Conservation (phyloP, 2,797 vertebrate species). For the Poeciliopsis paucimaculata region DNA sequence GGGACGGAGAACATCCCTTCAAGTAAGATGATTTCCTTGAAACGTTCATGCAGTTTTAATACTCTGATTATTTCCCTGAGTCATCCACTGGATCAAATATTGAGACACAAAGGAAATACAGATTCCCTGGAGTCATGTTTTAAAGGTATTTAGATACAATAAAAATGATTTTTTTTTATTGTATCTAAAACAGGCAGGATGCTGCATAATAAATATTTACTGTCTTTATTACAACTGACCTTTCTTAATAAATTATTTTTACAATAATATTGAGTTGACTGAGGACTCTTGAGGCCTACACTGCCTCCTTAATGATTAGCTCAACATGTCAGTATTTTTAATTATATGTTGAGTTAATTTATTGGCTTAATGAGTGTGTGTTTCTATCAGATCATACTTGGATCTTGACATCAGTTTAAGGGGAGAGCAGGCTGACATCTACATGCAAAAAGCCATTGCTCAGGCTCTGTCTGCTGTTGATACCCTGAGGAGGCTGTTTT, state of each 20-base stretch:
- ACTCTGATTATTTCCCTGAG: not conserved
- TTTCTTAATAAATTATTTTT: not conserved
- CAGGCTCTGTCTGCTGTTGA: constrained; percentile 71
- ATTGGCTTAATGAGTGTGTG: not conserved
- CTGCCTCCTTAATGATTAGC: not conserved
- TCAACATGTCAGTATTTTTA: not conserved
- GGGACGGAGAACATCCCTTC: constrained; percentile 85
- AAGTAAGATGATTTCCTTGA: constrained; percentile 79
- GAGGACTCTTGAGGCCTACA: not conserved
- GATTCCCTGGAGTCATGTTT: not conserved
- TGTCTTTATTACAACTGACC: not conserved
- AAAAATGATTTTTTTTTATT: not conserved
- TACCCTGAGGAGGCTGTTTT: constrained; percentile 85
- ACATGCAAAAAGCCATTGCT: constrained; percentile 79
- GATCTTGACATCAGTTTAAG: constrained; percentile 86
- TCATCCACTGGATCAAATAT: not conserved
- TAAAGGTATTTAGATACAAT: too few relatives aligned
- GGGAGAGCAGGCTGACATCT: constrained; percentile 80
- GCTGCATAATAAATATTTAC: not conserved
- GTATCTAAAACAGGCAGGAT: not conserved
- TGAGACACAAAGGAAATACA: not conserved
- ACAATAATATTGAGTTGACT: not conserved
- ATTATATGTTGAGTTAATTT: not conserved
- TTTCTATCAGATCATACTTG: constrained; percentile 81
- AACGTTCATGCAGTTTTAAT: not conserved